Evolutionary conservation across 2,888 invertebrate genomes (phyloP).

Genomic region (Microctonus aethiopoides): DNA sequence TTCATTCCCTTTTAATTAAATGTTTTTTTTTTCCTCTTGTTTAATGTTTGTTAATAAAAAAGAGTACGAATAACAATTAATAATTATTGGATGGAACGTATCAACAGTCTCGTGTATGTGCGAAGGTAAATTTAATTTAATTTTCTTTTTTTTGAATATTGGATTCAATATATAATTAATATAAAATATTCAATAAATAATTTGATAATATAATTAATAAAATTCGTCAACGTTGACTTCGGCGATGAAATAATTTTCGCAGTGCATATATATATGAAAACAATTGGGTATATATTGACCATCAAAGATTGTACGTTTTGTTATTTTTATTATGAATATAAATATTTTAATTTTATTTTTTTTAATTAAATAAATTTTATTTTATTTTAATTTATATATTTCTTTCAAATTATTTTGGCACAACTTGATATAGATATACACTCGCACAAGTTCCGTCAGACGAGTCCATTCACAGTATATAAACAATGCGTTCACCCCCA

Average conservation of each 20-base stretch:
- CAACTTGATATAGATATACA: no score
- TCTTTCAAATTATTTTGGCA: not conserved
- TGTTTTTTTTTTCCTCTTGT: not conserved
- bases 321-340: not conserved
- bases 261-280: not conserved
- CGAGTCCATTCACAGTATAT: not conserved
- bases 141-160: slow-evolving; percentile 7
- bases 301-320: not conserved
- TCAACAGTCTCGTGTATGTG: slow-evolving; percentile 51
- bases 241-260: slow-evolving; percentile 27
- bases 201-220: slow-evolving; percentile 42
- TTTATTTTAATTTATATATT: no score
- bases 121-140: slow-evolving; percentile 17
- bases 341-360: not conserved
- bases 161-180: not conserved
- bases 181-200: slow-evolving; percentile 23
- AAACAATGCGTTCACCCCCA: not conserved
- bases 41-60: not conserved
- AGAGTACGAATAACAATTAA: slow-evolving; percentile 34
- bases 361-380: no score
- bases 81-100: slow-evolving; percentile 60
- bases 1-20: not conserved
- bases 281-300: not conserved
- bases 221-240: slow-evolving; percentile 57
- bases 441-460: not conserved